Conservation (phyloP, 2,113 vertebrate species). For the Hemiscyllium ocellatum region DNA sequence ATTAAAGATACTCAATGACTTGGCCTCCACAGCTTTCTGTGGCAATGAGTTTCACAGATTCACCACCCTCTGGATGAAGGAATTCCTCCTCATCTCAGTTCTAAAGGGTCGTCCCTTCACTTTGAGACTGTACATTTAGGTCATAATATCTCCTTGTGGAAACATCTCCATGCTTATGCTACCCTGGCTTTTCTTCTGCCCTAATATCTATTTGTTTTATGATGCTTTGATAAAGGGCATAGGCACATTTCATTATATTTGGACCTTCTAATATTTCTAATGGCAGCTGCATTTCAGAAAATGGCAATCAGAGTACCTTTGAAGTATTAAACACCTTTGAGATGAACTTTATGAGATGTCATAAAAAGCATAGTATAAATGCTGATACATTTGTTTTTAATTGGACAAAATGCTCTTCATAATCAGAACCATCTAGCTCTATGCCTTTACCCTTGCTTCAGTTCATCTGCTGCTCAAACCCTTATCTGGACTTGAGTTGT, state of each 20-base stretch:
- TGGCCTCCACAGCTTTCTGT: too few species aligned
- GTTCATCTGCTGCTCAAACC: background rate
- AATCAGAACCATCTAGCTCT: too few species aligned
- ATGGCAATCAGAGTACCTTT: background rate
- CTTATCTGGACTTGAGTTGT: background rate
- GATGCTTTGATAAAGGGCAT: background rate
- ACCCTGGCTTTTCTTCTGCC: too few species aligned
- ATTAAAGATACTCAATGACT: too few species aligned
- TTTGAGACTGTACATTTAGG: too few species aligned
- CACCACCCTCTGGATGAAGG: too few species aligned
- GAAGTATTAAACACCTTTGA: background rate
- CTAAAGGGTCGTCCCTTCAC: too few species aligned
- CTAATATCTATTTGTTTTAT: background rate
- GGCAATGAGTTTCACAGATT: too few species aligned
- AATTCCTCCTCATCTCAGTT: too few species aligned
- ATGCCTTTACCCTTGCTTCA: background rate
- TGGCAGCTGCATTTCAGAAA: background rate
- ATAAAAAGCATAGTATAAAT: background rate
- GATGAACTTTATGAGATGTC: background rate
- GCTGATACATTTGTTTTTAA: background rate
- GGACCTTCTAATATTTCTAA: background rate
- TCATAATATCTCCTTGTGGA: too few species aligned
- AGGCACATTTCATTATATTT: background rate
- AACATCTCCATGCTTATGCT: too few species aligned
- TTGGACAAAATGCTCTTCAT: background rate